Conservation (phyloP, 2,797 vertebrate species). For the Hyperoplus lanceolatus region DNA sequence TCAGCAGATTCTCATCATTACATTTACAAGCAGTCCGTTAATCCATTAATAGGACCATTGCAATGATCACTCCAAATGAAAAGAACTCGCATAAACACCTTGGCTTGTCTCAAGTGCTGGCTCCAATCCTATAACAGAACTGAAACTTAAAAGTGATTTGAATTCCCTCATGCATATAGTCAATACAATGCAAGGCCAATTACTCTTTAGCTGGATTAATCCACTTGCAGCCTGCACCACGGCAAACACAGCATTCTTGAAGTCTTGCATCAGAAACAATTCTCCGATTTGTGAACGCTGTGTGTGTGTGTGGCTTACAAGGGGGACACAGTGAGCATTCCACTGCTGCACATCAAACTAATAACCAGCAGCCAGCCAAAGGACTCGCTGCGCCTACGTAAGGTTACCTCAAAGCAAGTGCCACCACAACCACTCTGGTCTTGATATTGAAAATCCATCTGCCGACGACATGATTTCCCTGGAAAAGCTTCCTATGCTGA, state of each 20-base stretch:
- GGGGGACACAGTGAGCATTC: slow-evolving; percentile 38
- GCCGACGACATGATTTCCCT: slow-evolving; percentile 60
- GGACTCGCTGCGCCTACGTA: slow-evolving; percentile 31
- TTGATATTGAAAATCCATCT: slow-evolving; percentile 63
- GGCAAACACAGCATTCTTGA: slow-evolving; percentile 54
- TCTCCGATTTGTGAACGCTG: slow-evolving; percentile 48
- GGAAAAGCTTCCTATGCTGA: slow-evolving; percentile 48
- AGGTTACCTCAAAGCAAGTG: slow-evolving; percentile 61
- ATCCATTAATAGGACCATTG: slow-evolving; percentile 75
- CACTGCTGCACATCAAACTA: slow-evolving; percentile 51
- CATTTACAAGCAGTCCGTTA: slow-evolving; percentile 74
- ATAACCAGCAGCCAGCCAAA: slow-evolving; percentile 48
- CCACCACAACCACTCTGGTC: slow-evolving; percentile 47
- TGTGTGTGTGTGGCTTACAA: slow-evolving; percentile 17
- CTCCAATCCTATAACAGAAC: slow-evolving; percentile 58
- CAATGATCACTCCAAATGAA: slow-evolving; percentile 75
- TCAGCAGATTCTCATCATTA: slow-evolving; percentile 76
- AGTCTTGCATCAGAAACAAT: slow-evolving; percentile 63
- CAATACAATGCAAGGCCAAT: slow-evolving; percentile 75
- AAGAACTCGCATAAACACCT: slow-evolving; percentile 76
- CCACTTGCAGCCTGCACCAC: slow-evolving; percentile 57
- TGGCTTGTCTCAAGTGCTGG: slow-evolving; percentile 60
- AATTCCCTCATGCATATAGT: slow-evolving; percentile 74
- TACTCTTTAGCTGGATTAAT: slow-evolving; percentile 76
- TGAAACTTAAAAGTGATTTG: slow-evolving; percentile 78